Evolutionary conservation across 2,888 invertebrate genomes (phyloP).

Genomic region (Agrochola lota): DNA sequence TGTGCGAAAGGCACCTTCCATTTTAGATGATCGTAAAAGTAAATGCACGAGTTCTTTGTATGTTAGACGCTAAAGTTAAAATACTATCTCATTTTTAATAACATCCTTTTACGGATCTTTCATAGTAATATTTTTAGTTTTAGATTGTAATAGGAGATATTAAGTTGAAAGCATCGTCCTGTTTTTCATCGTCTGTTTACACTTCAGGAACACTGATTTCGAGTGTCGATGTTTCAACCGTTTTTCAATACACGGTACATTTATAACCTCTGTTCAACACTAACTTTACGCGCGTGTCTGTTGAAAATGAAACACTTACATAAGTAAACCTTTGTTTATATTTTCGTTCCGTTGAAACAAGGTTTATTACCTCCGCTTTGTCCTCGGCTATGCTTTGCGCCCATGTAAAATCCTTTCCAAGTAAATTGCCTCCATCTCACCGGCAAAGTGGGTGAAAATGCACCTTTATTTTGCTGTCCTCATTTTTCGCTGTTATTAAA

Average conservation of each 20-base stretch:
- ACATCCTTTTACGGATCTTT: slow-evolving; percentile 62
- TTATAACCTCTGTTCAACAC: slow-evolving; percentile 27
- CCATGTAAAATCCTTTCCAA: slow-evolving; percentile 80
- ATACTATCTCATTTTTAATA: slow-evolving; percentile 64
- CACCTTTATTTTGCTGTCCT: slow-evolving; percentile 72
- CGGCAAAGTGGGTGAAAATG: slow-evolving; percentile 76
- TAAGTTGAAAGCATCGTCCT: slow-evolving; percentile 57
- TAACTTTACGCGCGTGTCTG: slow-evolving; percentile 49
- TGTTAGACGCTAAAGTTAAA: slow-evolving; percentile 63
- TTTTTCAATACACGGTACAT: slow-evolving; percentile 23
- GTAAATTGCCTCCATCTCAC: slow-evolving; percentile 80
- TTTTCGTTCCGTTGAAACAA: slow-evolving; percentile 78
- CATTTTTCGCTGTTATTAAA: slow-evolving; percentile 70
- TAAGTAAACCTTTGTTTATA: slow-evolving; percentile 75
- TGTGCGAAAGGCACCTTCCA: slow-evolving; percentile 55
- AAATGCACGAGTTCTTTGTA: slow-evolving; percentile 66
- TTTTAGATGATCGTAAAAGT: slow-evolving; percentile 70
- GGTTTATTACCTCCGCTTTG: slow-evolving; percentile 84
- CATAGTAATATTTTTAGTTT: slow-evolving; percentile 56
- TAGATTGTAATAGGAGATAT: slow-evolving; percentile 60
- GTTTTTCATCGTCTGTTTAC: slow-evolving; percentile 17
- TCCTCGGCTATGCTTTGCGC: slow-evolving; percentile 75
- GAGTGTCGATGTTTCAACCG: slow-evolving; percentile 15
- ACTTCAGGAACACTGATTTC: slow-evolving; percentile 10
- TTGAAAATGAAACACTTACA: slow-evolving; percentile 53